A percentile compares a stretch with the other conserved stretches of the same genome.
phyloP scores from a whole-genome alignment of 2,888 invertebrate species.

The Brachyptera putata region DNA sequence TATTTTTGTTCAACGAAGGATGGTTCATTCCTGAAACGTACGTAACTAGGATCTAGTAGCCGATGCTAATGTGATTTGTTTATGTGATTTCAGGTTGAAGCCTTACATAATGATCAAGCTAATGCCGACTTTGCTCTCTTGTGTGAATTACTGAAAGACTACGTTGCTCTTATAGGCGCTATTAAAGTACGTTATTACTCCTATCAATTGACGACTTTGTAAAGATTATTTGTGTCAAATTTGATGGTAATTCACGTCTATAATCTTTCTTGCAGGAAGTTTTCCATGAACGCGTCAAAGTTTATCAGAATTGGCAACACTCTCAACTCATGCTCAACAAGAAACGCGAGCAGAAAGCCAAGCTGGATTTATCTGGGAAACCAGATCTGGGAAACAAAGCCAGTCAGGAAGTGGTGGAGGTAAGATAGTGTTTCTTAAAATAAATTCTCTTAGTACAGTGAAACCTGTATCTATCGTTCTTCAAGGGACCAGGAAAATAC shows the following conservation, averaged over 20 bases:
- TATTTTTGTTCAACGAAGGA: too few species aligned
- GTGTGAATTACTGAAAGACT: conserved; percentile 93
- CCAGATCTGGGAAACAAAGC: conserved; percentile 87
- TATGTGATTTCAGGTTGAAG: conserved; percentile 61
- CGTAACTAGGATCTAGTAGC: too few species aligned
- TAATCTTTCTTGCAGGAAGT: conserved; percentile 50
- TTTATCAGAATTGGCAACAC: conserved; percentile 97
- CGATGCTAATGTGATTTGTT: background rate
- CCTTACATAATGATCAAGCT: conserved; percentile 84
- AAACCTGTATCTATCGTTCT: background rate
- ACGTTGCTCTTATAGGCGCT: conserved; percentile 84
- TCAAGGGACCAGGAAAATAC: background rate
- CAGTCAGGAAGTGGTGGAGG: conserved; percentile 88
- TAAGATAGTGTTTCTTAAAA: conserved; percentile 44
- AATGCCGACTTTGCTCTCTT: conserved; percentile 92
- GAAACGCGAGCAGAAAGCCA: conserved; percentile 89
- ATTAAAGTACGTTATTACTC: conserved; percentile 60
- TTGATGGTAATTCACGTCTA: background rate
- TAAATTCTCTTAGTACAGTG: background rate
- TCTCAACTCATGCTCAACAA: conserved; percentile 91
- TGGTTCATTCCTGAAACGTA: too few species aligned
- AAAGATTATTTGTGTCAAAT: background rate
- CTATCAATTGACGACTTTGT: background rate
- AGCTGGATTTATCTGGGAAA: conserved; percentile 84
- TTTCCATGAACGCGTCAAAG: conserved; percentile 70